These are phyloP conservation scores for Psilopsiagon aymara DNA, from an alignment of 2,113 vertebrate species.

Conservation along the genomic window DNA sequence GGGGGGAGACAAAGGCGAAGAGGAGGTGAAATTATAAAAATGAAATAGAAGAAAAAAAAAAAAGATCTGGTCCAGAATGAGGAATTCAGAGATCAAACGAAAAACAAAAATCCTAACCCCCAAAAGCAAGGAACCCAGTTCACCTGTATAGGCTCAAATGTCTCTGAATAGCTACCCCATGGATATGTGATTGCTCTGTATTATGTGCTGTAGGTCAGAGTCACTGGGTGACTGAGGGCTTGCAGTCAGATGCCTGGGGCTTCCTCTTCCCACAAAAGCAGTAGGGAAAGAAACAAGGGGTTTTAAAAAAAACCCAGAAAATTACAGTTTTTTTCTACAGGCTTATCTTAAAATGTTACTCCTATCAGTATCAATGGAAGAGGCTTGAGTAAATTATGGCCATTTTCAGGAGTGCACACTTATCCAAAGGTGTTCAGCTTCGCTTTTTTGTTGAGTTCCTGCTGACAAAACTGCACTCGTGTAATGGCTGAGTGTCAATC, in stretches of 20 bases:
- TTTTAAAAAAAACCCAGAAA: slow-evolving; percentile 18
- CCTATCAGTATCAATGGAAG: slow-evolving; percentile 54
- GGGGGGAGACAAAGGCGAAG: not conserved
- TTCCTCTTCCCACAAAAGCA: slow-evolving; percentile 56
- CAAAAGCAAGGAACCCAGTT: slow-evolving; percentile 17
- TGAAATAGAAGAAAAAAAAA: not conserved
- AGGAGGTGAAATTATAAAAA: slow-evolving; percentile 2
- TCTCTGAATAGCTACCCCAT: slow-evolving; percentile 38
- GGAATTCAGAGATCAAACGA: not conserved
- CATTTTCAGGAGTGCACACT: slow-evolving; percentile 60
- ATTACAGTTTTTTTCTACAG: slow-evolving; percentile 58
- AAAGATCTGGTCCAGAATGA: not conserved
- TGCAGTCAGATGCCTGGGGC: slow-evolving; percentile 54
- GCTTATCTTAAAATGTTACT: slow-evolving; percentile 63
- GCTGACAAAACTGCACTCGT: slow-evolving; percentile 50
- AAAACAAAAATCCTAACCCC: not conserved
- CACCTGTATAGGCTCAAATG: not conserved
- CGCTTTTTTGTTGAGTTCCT: slow-evolving; percentile 41
- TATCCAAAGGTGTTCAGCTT: slow-evolving; percentile 61
- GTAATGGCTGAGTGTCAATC: slow-evolving; percentile 52
- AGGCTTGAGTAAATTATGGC: slow-evolving; percentile 66
- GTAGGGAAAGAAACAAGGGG: slow-evolving; percentile 35
- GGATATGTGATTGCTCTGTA: slow-evolving; percentile 54
- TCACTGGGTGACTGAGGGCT: slow-evolving; percentile 52
- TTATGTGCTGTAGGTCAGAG: slow-evolving; percentile 45